Percentiles rank a stretch among this genome's conserved stretches.
These are phyloP conservation scores for Eustalomyia histrio DNA, from an alignment of 2,888 invertebrate genomes.

Conservation along the genomic window DNA sequence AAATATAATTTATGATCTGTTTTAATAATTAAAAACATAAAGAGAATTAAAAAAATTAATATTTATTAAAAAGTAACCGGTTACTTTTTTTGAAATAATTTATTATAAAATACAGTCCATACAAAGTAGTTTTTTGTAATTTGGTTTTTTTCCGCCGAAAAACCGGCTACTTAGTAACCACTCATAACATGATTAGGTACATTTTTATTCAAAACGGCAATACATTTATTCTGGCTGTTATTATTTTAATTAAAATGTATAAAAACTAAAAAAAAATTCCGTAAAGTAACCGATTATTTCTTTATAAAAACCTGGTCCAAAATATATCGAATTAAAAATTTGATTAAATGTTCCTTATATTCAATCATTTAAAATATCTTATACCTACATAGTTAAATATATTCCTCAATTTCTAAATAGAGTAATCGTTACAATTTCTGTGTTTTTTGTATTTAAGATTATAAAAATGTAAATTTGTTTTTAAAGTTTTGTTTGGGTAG, in stretches of 20 bases:
- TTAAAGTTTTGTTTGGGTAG: constrained; percentile 15
- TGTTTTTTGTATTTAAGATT: not conserved
- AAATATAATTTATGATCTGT: too few relatives aligned
- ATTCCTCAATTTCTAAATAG: constrained; percentile 8
- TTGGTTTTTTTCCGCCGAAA: too few relatives aligned
- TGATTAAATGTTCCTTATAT: not conserved
- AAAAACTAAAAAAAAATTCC: not conserved
- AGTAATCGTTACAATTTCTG: constrained; percentile 31
- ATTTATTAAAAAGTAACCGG: too few relatives aligned
- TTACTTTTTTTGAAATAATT: too few relatives aligned
- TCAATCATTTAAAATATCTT: constrained; percentile 18
- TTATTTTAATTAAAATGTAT: too few relatives aligned
- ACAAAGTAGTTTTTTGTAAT: too few relatives aligned
- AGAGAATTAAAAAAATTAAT: too few relatives aligned
- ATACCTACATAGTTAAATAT: too few relatives aligned
- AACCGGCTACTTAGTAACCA: too few relatives aligned
- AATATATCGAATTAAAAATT: not conserved
- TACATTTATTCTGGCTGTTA: too few relatives aligned
- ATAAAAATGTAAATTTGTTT: not conserved
- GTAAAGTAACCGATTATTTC: constrained; percentile 23
- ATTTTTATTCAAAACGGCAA: not conserved
- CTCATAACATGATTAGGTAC: not conserved
- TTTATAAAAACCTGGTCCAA: not conserved
- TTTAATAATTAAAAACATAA: too few relatives aligned
- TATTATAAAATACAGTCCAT: too few relatives aligned